Conservation (phyloP, 2,113 vertebrate species). For the Dasypus novemcinctus region DNA sequence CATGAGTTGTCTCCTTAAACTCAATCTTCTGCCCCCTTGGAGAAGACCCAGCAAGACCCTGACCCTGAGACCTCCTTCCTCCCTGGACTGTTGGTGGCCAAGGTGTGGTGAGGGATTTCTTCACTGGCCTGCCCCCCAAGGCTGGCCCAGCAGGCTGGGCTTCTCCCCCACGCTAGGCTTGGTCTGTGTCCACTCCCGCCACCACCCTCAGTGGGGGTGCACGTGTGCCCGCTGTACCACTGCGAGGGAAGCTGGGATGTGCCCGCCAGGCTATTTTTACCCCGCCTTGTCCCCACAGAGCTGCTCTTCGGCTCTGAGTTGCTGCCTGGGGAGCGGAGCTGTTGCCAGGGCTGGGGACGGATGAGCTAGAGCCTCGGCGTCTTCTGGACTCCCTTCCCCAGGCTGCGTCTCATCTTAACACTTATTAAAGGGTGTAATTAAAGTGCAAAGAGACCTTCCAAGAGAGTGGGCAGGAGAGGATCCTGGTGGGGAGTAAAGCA, state of each 20-base stretch:
- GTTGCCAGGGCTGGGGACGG: conserved; percentile 64
- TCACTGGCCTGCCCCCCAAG: too few relatives aligned
- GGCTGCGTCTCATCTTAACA: neutral
- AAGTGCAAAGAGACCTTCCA: neutral
- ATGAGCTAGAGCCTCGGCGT: neutral
- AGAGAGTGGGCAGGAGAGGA: neutral
- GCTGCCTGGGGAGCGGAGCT: neutral
- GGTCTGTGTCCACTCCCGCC: neutral
- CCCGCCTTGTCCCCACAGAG: conserved; percentile 58
- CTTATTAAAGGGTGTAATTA: conserved; percentile 5
- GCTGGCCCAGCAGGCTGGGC: neutral
- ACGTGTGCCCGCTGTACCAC: neutral
- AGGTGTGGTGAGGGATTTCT: neutral
- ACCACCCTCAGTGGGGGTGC: neutral
- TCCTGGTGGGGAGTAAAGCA: neutral
- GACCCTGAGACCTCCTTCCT: neutral
- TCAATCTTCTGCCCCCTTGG: neutral
- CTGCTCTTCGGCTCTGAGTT: conserved; percentile 56
- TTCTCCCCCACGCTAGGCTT: neutral
- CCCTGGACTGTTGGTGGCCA: neutral
- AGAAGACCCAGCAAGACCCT: neutral
- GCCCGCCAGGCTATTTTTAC: conserved; percentile 68
- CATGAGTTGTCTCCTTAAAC: neutral
- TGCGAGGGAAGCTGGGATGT: conserved; percentile 23
- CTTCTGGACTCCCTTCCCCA: neutral